phyloP scores from a whole-genome alignment of 2,113 vertebrate species.

The Hyaena hyaena region DNA sequence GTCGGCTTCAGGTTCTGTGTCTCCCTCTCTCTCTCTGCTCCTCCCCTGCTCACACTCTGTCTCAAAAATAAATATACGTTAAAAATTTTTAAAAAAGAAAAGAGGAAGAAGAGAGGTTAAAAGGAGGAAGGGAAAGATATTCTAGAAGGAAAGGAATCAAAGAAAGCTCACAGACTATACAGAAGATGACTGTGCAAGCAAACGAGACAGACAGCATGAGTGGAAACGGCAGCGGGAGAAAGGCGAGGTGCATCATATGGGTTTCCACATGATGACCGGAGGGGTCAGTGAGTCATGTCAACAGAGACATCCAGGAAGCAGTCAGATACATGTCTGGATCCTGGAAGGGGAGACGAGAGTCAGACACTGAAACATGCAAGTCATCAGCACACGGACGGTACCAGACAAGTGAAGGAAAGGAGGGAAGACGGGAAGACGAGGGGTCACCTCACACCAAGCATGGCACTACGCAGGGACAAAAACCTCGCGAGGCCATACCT shows the following conservation, averaged over 20 bases:
- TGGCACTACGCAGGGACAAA: background rate
- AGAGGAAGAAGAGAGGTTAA: background rate
- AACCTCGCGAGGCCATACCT: background rate
- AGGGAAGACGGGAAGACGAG: background rate
- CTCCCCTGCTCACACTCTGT: too few species aligned
- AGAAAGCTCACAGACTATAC: background rate
- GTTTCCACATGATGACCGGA: accelerated
- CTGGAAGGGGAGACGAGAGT: background rate
- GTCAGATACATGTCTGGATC: background rate
- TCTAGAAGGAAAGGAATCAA: background rate
- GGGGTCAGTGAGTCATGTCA: background rate
- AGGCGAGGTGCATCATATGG: too few species aligned
- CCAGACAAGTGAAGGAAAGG: background rate
- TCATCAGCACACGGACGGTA: background rate
- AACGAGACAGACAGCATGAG: background rate
- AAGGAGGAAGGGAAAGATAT: background rate
- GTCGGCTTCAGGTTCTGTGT: too few species aligned
- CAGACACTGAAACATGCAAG: background rate
- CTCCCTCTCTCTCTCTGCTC: too few species aligned
- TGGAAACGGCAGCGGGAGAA: background rate
- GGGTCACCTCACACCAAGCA: background rate
- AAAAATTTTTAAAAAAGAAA: background rate
- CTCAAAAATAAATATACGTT: too few species aligned
- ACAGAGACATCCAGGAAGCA: background rate
- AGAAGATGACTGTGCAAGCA: background rate